Evolutionary conservation across 2,888 invertebrate species (phyloP).

Genomic region (Onchidella celtica): DNA sequence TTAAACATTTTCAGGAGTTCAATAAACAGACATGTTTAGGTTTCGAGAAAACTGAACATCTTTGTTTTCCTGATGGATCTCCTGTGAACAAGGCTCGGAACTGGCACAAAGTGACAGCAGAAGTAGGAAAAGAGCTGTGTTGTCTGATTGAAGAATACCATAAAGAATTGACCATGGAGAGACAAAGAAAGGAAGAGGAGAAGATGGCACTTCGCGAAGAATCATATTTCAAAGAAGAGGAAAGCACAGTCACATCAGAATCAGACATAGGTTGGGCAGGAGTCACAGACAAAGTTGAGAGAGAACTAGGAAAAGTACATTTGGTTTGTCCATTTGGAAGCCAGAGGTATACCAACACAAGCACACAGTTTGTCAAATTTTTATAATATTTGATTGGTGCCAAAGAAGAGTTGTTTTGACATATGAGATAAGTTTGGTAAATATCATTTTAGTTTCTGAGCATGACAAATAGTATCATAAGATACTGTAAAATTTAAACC

Average conservation of each 20-base stretch:
- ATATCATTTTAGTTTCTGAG: no score
- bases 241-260: constrained; percentile 15
- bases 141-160: constrained; percentile 58
- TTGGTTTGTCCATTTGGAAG: constrained; percentile 76
- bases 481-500: no score
- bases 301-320: constrained; percentile 68
- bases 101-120: constrained; percentile 66
- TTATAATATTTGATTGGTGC: no score
- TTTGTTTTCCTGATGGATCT: constrained; percentile 53
- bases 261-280: constrained; percentile 56
- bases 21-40: constrained; percentile 69
- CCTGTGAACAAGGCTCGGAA: constrained; percentile 71
- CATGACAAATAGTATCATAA: no score
- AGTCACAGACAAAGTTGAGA: constrained; percentile 65
- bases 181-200: constrained; percentile 51
- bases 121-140: constrained; percentile 63
- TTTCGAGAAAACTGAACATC: constrained; percentile 60
- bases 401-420: no score
- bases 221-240: constrained; percentile 60
- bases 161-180: constrained; percentile 50
- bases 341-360: constrained; percentile 70
- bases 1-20: constrained; percentile 57
- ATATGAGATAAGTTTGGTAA: no score
- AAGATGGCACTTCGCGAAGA: constrained; percentile 52
- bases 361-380: constrained; percentile 62